Evolutionary conservation across 2,888 invertebrate species (phyloP).

Genomic region (Drosophila meridiana): DNA sequence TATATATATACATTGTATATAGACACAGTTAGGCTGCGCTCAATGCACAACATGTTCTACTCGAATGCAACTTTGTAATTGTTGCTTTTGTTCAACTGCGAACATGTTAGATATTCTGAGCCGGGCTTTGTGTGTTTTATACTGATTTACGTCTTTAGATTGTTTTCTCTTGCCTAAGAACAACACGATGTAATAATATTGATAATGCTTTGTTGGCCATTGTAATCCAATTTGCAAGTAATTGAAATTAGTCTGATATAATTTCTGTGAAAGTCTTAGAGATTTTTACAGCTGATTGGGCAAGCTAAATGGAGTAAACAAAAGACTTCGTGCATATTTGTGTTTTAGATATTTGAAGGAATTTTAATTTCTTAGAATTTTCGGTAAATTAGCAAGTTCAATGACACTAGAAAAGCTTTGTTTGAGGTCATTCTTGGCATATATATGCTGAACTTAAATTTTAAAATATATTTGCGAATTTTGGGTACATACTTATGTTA

Average conservation of each 20-base stretch:
- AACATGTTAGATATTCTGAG: conserved; percentile 20
- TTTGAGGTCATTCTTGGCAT: too few species aligned
- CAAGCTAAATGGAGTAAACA: neutral
- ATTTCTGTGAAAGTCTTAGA: neutral
- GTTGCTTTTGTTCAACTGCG: conserved; percentile 34
- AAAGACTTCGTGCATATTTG: neutral
- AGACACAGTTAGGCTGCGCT: neutral
- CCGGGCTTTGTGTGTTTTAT: conserved; percentile 36
- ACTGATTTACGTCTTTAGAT: conserved; percentile 53
- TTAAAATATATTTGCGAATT: too few species aligned
- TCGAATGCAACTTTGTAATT: conserved; percentile 63
- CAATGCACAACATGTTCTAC: conserved; percentile 7
- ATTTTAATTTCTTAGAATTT: neutral
- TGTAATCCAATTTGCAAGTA: conserved; percentile 4
- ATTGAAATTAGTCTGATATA: neutral
- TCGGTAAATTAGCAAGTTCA: neutral
- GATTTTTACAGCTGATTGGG: neutral
- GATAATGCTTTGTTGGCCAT: conserved; percentile 10
- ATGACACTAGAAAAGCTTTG: neutral
- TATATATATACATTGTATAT: neutral
- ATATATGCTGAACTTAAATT: too few species aligned
- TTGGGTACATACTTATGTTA: too few species aligned
- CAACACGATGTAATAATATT: conserved; percentile 36
- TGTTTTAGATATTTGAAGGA: neutral
- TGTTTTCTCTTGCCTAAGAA: conserved; percentile 15